These are phyloP conservation scores for Pseudeuparius sepicola DNA, from an alignment of 2,888 invertebrate species.

Conservation along the genomic window DNA sequence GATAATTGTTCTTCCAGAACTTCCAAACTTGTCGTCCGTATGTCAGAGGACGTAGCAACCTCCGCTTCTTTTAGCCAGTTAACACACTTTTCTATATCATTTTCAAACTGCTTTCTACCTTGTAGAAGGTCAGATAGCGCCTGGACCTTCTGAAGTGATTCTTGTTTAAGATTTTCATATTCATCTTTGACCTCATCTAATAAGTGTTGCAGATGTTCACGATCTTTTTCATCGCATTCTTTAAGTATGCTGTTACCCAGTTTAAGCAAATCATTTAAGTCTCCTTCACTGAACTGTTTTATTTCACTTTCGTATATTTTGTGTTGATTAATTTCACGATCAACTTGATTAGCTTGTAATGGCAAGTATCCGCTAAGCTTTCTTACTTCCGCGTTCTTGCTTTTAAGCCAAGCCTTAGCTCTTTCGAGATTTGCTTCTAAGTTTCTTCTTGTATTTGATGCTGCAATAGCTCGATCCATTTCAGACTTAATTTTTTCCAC, in stretches of 20 bases:
- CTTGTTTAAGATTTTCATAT: constrained; percentile 61
- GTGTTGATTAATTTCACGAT: constrained; percentile 67
- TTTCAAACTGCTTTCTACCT: constrained; percentile 73
- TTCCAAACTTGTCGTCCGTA: constrained; percentile 70
- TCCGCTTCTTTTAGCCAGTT: constrained; percentile 89
- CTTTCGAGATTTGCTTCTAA: constrained; percentile 71
- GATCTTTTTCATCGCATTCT: constrained; percentile 68
- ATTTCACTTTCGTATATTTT: constrained; percentile 68
- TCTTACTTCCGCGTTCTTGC: constrained; percentile 64
- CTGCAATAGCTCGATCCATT: constrained; percentile 59
- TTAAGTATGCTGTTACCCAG: constrained; percentile 67
- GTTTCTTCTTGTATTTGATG: constrained; percentile 62
- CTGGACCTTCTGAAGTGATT: constrained; percentile 61
- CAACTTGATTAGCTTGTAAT: constrained; percentile 70
- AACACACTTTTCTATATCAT: constrained; percentile 67
- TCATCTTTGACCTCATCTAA: constrained; percentile 61
- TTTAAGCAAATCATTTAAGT: constrained; percentile 64
- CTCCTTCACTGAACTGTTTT: constrained; percentile 65
- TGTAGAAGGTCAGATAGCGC: constrained; percentile 63
- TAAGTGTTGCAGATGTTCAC: constrained; percentile 52
- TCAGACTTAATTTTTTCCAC: constrained; percentile 61
- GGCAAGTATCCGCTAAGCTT: constrained; percentile 69
- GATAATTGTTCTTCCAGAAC: constrained; percentile 77
- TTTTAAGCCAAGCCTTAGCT: constrained; percentile 70
- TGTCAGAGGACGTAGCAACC: constrained; percentile 70